Conservation (phyloP, 2,113 vertebrate species). For the human region DNA sequence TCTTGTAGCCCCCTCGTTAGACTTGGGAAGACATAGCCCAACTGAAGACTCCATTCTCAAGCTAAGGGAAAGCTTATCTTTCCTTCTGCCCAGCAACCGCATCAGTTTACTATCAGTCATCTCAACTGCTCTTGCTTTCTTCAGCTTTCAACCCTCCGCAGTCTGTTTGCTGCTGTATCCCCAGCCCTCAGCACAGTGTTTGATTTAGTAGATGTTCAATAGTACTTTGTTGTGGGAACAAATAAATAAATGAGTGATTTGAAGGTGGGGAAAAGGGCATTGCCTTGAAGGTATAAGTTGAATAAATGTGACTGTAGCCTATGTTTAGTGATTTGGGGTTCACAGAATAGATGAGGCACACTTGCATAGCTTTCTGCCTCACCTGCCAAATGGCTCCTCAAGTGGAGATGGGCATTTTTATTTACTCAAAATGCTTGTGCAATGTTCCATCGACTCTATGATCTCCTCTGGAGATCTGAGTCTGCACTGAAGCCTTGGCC, state of each 20-base stretch:
- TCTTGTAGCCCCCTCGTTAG: not conserved
- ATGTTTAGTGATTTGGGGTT: not conserved
- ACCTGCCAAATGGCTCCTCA: not conserved
- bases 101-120: not conserved
- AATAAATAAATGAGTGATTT: not conserved
- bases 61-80: not conserved
- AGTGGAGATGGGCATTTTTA: not conserved
- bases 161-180: not conserved
- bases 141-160: not conserved
- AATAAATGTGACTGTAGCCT: not conserved
- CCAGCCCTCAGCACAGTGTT: not conserved
- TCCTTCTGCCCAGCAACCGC: not conserved
- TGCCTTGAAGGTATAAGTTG: not conserved
- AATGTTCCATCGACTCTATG: not conserved
- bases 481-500: not conserved
- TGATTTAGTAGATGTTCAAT: not conserved
- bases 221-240: not conserved
- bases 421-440: not conserved
- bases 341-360: not conserved
- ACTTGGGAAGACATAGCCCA: not conserved
- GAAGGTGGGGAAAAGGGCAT: not conserved
- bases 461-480: not conserved
- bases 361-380: not conserved
- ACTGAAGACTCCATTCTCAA: not conserved
- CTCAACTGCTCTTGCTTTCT: not conserved